Base-by-base conservation (phyloP, 2,113 vertebrate species). In the Tympanuchus pallidicinctus region DNA sequence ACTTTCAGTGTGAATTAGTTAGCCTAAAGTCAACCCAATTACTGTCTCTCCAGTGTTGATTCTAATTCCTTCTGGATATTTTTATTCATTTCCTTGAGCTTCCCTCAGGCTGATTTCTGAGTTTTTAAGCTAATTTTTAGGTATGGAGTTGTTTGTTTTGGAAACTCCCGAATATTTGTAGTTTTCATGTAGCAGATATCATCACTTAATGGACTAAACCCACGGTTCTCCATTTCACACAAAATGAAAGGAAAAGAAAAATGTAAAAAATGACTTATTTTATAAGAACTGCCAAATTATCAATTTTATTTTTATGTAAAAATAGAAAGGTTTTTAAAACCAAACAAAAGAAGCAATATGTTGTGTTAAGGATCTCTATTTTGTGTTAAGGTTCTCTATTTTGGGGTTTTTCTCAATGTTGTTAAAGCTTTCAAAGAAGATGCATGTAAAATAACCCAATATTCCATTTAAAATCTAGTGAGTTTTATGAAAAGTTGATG, bases 1-100 rank as follows among this genome's bases (percentile, higher is more conserved):
- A 28, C 27, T 91, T 88, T 54, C 38, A 76, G 72, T 24, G 8
- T 85, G 92, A 95, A 95, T 90, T 89, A 77, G 30, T 92, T 90
- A 92, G 71, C 28, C 89, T 87, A 74, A 93, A 95, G 36, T 94
- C 93, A 92, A 59, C 71, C 45, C 38, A 93, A 86, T 96, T 95
- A 96, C 57, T 45, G 43, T 74, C 43, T 94, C 76, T 66, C 60
- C 88, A 45, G 28, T 65, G 38, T 43, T 85, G 67, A 70, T 85
- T 93, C 34, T 94, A 82, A 95, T 96, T 96, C 47, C 59, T 94
- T 87, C 79, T 73, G 75, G 63, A 78, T 89, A 82, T 88, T 93
- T 97, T 93, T 86, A 94, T 92, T 94, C 59, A 73, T 90, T 88
- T 95, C 61, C 81, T 92, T 92, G 85, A 86, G 94, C 66, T 97